Percentiles rank a stretch among this genome's conserved stretches.
These are phyloP conservation scores for Slavum lentiscoides DNA, from an alignment of 2,888 invertebrate genomes.

Conservation along the genomic window DNA sequence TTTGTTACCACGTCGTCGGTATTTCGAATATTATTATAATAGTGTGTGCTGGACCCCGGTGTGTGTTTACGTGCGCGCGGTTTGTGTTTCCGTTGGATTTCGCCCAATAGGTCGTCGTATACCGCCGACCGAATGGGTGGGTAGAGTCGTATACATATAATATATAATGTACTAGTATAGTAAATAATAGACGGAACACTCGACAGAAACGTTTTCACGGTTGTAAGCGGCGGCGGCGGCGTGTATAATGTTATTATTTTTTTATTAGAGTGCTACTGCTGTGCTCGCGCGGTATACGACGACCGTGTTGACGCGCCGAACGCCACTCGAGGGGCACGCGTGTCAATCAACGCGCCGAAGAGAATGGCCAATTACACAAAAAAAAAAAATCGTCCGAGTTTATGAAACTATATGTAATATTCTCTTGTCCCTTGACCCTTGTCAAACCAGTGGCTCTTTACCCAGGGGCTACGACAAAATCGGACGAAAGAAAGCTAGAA, in stretches of 20 bases:
- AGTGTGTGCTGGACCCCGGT: too few relatives aligned
- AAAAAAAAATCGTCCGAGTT: too few relatives aligned
- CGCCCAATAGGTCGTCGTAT: constrained; percentile 15
- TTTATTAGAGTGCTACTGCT: background rate
- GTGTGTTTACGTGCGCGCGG: background rate
- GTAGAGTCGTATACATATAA: background rate
- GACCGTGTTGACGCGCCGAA: constrained; percentile 22
- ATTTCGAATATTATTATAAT: background rate
- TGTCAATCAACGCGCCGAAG: constrained; percentile 24
- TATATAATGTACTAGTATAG: background rate
- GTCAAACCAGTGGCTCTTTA: too few relatives aligned
- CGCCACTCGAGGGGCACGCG: constrained; percentile 35
- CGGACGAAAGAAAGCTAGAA: too few relatives aligned
- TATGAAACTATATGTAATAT: too few relatives aligned
- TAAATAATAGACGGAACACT: constrained; percentile 22
- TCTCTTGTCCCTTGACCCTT: too few relatives aligned
- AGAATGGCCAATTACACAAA: constrained; percentile 31
- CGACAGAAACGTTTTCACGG: constrained; percentile 46
- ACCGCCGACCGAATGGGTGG: background rate
- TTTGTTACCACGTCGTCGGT: constrained; percentile 4
- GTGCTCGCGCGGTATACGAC: background rate
- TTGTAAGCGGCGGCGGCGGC: background rate
- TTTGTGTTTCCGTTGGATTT: constrained; percentile 30
- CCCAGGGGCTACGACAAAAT: too few relatives aligned
- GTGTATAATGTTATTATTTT: constrained; percentile 31